Conservation (phyloP, 2,888 invertebrate species). For the Oeneis ivallda region DNA sequence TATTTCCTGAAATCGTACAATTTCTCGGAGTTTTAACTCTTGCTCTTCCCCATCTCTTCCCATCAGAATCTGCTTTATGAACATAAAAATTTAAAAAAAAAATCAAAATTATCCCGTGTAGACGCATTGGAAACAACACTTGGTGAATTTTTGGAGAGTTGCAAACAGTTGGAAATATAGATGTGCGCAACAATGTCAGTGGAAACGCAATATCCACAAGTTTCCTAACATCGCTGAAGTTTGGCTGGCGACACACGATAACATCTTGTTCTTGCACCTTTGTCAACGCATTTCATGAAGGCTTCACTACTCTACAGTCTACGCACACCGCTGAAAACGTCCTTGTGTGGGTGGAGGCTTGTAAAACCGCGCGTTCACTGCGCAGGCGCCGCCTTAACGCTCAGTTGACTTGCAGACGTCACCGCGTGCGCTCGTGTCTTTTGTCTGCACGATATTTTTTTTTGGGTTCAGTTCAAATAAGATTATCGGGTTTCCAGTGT, state of each 20-base stretch:
- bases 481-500: slow-evolving; percentile 67
- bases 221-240: slow-evolving; percentile 33
- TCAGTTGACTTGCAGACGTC: slow-evolving; percentile 61
- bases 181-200: too few relatives aligned
- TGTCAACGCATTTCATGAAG: slow-evolving; percentile 70
- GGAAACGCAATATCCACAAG: neutral
- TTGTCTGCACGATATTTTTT: slow-evolving; percentile 38
- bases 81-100: too few relatives aligned
- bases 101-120: too few relatives aligned
- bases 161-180: too few relatives aligned
- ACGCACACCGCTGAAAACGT: slow-evolving; percentile 43
- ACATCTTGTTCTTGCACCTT: slow-evolving; percentile 46
- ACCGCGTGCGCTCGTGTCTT: slow-evolving; percentile 53
- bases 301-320: slow-evolving; percentile 44
- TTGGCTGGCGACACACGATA: slow-evolving; percentile 37
- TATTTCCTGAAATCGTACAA: too few relatives aligned
- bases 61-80: too few relatives aligned
- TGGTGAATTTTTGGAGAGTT: too few relatives aligned
- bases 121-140: too few relatives aligned
- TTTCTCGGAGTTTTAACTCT: too few relatives aligned
- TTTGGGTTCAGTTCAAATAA: slow-evolving; percentile 65
- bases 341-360: slow-evolving; percentile 61
- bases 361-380: slow-evolving; percentile 55
- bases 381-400: slow-evolving; percentile 67
- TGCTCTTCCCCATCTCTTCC: too few relatives aligned